Evolutionary conservation across 2,113 vertebrate genomes (phyloP), one percentile per base, ranked within the genome.

Genomic region (Caranx melampygus): DNA sequence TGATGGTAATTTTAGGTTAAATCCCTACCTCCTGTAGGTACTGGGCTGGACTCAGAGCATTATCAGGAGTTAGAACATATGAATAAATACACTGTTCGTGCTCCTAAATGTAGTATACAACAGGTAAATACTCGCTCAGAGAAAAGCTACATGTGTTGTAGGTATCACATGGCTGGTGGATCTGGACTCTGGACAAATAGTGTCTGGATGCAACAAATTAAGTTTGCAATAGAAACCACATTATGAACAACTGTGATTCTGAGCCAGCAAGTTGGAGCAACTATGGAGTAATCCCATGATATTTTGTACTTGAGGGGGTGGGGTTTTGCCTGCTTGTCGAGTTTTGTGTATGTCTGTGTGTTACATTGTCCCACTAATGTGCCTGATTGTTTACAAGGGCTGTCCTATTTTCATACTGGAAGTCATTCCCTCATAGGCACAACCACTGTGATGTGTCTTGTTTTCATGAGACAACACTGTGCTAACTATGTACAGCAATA

Each of bases 351-450:
- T 59, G 60, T 71, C 5, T 65, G 42, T 55, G 40, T 42, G 45
- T 59, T 18, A 26, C 34, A 54, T 12, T 63, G 54, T 83, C 65
- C 68, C 40, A 61, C 15, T 57, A 57, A 31, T 33, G 79, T 84
- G 77, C 78, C 83, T 89, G 72, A 79, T 74, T 26, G 57, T 72
- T 78, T 57, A 18, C 21, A 78, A 92, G 72, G 82, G 61, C 85
- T 86, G 37, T 57, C 40, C 74, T 72, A 26, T 73, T 81, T 72
- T 82, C 45, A 82, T 61, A 60, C 20, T 35, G 31, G 45, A 62
- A 72, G 33, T 14, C 20, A 40, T 60, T 86, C 34, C 60, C 37
- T 47, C 40, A 61, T 52, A 57, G 10, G 42, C 58, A 9, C 11
- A 1, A 54, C 35, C 69, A 76, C 84, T 88, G 88, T 88, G 79